These are phyloP conservation scores for Oriolus oriolus DNA, from an alignment of 2,113 vertebrate genomes.

Conservation along the genomic window DNA sequence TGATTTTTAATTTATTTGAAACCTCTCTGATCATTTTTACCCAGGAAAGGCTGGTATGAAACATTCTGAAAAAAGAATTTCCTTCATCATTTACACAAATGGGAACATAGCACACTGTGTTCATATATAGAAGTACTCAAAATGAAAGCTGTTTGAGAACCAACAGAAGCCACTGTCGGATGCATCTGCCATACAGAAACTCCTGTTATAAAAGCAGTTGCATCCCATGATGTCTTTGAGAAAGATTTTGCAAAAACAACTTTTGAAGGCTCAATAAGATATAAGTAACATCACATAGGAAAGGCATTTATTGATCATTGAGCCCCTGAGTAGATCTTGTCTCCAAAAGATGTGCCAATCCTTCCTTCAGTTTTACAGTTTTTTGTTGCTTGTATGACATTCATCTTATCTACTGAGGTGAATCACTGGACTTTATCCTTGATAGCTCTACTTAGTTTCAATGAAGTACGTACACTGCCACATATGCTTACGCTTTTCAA, in stretches of 20 bases:
- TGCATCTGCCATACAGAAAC: neutral
- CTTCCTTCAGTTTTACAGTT: neutral
- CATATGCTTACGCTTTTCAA: rapidly evolving
- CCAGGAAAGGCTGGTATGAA: neutral
- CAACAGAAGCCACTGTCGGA: neutral
- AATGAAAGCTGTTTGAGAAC: neutral
- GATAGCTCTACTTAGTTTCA: neutral
- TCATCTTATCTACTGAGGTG: neutral
- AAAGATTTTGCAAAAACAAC: neutral
- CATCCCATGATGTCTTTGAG: neutral
- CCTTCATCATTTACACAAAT: neutral
- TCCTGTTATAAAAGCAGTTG: neutral
- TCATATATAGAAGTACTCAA: neutral
- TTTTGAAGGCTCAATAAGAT: neutral
- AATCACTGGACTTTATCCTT: neutral
- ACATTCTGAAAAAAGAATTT: neutral
- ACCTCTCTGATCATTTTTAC: neutral
- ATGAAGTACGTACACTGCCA: neutral
- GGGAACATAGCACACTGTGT: neutral
- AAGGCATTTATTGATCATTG: neutral
- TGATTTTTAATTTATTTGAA: conserved; percentile 15
- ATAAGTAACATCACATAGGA: neutral
- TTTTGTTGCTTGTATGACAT: neutral
- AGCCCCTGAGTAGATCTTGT: neutral
- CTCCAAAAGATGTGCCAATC: neutral